Evolutionary conservation across 1,140 invertebrate genomes (phyloP).

Genomic region (Atta cephalotes): DNA sequence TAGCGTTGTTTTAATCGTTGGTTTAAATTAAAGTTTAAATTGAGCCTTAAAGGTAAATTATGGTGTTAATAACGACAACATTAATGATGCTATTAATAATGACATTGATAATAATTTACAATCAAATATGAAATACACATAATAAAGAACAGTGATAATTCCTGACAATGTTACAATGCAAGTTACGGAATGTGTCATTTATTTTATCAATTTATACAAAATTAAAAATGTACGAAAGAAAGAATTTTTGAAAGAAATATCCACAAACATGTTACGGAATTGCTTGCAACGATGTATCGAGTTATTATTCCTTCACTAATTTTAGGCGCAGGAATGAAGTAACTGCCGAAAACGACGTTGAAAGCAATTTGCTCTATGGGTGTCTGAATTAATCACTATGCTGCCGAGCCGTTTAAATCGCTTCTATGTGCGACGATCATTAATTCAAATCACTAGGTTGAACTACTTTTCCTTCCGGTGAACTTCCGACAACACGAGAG

Average conservation of each 20-base stretch:
- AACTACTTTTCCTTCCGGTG: conserved; percentile 57
- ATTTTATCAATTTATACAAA: background rate
- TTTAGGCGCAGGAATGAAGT: conserved; percentile 17
- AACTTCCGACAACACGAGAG: conserved; percentile 47
- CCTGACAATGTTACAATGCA: background rate
- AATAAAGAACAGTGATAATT: background rate
- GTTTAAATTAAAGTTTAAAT: background rate
- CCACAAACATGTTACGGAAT: background rate
- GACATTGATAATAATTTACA: conserved; percentile 9
- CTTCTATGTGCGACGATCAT: conserved; percentile 44
- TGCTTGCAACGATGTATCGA: background rate
- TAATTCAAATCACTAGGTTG: conserved; percentile 56
- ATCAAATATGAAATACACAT: background rate
- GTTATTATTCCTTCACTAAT: background rate
- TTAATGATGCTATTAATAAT: conserved; percentile 5
- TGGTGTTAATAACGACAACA: conserved; percentile 12
- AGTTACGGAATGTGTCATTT: background rate
- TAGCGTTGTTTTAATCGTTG: background rate
- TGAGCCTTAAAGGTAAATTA: background rate
- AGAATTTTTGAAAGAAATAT: background rate
- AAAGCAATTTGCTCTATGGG: conserved; percentile 26
- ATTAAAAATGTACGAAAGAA: background rate
- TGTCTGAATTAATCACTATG: conserved; percentile 47
- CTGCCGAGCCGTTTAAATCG: conserved; percentile 35
- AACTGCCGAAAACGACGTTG: conserved; percentile 24